phyloP scores from a whole-genome alignment of 2,113 vertebrate species.

The Aegypius monachus region DNA sequence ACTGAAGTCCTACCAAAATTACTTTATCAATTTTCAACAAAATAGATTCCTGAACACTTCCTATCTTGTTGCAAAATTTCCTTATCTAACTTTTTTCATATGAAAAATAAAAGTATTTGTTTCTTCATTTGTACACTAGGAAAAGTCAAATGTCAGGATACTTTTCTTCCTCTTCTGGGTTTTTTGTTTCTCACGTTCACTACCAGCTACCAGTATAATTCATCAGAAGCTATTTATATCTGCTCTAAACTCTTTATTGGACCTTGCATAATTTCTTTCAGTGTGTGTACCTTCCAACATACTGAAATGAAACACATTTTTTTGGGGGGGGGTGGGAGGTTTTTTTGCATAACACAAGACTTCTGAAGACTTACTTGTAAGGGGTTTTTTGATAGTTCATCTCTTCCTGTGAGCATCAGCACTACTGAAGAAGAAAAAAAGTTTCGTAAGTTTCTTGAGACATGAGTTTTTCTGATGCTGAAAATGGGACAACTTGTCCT shows the following conservation, averaged over 20 bases:
- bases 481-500: not conserved
- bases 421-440: not conserved
- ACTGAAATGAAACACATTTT: not conserved
- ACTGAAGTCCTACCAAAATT: not conserved
- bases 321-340: not conserved
- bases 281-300: not conserved
- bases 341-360: not conserved
- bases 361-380: not conserved
- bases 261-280: not conserved
- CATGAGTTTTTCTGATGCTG: not conserved
- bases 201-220: not conserved
- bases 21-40: accelerated
- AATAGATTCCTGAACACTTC: not conserved
- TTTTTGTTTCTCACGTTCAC: not conserved
- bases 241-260: not conserved
- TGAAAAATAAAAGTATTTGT: not conserved
- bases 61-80: not conserved
- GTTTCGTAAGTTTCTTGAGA: not conserved
- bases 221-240: not conserved
- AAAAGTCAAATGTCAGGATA: not conserved
- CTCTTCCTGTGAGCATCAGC: not conserved
- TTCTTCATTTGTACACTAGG: not conserved
- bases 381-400: not conserved
- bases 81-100: not conserved
- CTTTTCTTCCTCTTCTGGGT: not conserved